phyloP scores from a whole-genome alignment of 2,113 vertebrate genomes.

The Petrocephalus zakoni region DNA sequence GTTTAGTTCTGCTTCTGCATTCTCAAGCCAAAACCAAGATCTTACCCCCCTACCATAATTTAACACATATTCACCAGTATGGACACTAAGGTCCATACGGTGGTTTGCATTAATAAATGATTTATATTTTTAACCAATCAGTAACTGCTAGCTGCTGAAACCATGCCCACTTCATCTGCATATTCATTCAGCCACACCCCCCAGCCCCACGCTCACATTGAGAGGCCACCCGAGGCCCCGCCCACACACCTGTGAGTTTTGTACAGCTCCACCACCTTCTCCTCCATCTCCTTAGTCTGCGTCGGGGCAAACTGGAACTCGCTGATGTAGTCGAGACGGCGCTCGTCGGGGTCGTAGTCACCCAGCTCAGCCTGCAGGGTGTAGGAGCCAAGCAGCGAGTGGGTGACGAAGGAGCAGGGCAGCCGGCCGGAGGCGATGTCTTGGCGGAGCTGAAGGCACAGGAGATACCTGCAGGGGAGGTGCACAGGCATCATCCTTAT shows the following conservation, averaged over 20 bases:
- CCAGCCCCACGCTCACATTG: not conserved
- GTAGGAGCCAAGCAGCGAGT: conserved; percentile 75
- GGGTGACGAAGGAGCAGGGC: conserved; percentile 79
- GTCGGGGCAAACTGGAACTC: conserved; percentile 83
- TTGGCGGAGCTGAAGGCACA: conserved; percentile 81
- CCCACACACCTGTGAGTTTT: conserved; percentile 80
- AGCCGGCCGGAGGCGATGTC: conserved; percentile 73
- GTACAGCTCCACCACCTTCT: conserved; percentile 88
- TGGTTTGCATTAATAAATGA: not conserved
- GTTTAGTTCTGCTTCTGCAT: not conserved
- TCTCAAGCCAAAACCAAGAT: not conserved
- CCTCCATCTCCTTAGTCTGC: conserved; percentile 93
- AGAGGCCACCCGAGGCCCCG: not conserved
- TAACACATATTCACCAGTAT: not conserved
- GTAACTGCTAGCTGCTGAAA: not conserved
- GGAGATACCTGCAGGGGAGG: conserved; percentile 64
- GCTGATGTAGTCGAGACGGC: conserved; percentile 66
- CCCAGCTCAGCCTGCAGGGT: conserved; percentile 83
- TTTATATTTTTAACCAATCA: not conserved
- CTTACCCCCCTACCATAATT: too few species aligned
- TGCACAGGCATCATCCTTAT: not conserved
- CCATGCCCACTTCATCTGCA: not conserved
- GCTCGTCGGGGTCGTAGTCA: conserved; percentile 80
- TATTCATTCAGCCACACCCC: not conserved
- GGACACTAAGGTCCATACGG: not conserved